Evolutionary conservation across 2,797 vertebrate genomes (phyloP).

Genomic region (Manis pentadactyla): DNA sequence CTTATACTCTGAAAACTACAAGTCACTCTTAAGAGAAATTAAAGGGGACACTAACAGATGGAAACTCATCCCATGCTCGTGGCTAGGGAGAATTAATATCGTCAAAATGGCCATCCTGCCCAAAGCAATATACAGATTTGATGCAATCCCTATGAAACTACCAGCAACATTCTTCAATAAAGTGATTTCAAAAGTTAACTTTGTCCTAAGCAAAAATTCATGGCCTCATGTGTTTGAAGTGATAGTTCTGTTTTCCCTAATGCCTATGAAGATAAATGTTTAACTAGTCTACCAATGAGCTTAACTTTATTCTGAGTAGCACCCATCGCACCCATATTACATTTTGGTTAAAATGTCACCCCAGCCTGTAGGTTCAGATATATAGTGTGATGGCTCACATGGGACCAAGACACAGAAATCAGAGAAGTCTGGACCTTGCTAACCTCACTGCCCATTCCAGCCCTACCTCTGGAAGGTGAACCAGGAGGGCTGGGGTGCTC

Average conservation of each 20-base stretch:
- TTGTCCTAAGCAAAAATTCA: background rate
- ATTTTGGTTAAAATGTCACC: background rate
- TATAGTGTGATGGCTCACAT: accelerated
- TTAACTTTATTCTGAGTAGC: background rate
- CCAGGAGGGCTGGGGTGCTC: background rate
- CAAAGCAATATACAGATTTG: too few species aligned
- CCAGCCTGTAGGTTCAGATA: background rate
- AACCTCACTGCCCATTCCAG: background rate
- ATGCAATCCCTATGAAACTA: too few species aligned
- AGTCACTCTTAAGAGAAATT: too few species aligned
- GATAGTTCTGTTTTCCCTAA: background rate
- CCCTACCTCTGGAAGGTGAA: background rate
- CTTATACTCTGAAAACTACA: too few species aligned
- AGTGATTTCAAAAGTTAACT: background rate
- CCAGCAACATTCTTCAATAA: too few species aligned
- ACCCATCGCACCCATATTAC: accelerated
- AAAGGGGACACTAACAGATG: too few species aligned
- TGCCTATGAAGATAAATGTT: background rate
- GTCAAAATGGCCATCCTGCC: too few species aligned
- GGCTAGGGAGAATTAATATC: too few species aligned
- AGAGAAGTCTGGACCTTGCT: background rate
- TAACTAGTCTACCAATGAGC: background rate
- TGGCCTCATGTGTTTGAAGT: background rate
- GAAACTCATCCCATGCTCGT: too few species aligned
- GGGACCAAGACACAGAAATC: background rate